Evolutionary conservation across 92 coral and sea anemone genomes (phyloP).

Genomic region (Phenganax marumi): DNA sequence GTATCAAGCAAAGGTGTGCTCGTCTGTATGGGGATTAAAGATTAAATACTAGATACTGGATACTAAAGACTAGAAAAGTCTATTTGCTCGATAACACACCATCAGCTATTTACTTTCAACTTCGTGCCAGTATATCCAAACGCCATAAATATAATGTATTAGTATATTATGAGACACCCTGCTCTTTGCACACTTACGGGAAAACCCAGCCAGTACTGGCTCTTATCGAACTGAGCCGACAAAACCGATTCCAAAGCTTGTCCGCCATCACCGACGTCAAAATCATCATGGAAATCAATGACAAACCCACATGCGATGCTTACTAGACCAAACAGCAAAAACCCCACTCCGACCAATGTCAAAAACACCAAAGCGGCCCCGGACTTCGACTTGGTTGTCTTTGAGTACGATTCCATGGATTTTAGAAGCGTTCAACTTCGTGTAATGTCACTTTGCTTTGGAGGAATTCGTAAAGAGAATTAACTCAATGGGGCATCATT

Average conservation of each 20-base stretch:
- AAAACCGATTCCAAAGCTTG: constrained; percentile 7
- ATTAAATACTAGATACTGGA: too few relatives aligned
- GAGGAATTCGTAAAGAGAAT: constrained; percentile 15
- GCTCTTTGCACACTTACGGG: constrained; percentile 14
- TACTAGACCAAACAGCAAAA: constrained; percentile 15
- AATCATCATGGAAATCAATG: constrained; percentile 24
- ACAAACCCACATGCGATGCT: constrained; percentile 27
- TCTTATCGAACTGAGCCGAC: constrained; percentile 23
- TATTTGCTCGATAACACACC: too few relatives aligned
- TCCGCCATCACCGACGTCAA: constrained; percentile 14
- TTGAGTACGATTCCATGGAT: constrained; percentile 2
- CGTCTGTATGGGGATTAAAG: too few relatives aligned
- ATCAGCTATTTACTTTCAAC: too few relatives aligned
- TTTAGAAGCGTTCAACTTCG: not conserved
- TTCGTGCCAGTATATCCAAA: too few relatives aligned
- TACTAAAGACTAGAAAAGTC: too few relatives aligned
- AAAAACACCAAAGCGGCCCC: constrained; percentile 27
- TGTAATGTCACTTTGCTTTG: not conserved
- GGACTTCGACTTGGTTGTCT: not conserved
- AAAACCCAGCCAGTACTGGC: constrained; percentile 37
- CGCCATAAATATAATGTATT: too few relatives aligned
- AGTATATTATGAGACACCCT: not conserved
- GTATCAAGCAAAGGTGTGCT: too few relatives aligned
- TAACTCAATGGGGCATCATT: constrained; percentile 9
- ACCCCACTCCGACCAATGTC: constrained; percentile 14